Percentiles rank a stretch among this genome's conserved stretches.
phyloP scores from a whole-genome alignment of 64 coral and sea anemone species.

The Orbicella faveolata region DNA sequence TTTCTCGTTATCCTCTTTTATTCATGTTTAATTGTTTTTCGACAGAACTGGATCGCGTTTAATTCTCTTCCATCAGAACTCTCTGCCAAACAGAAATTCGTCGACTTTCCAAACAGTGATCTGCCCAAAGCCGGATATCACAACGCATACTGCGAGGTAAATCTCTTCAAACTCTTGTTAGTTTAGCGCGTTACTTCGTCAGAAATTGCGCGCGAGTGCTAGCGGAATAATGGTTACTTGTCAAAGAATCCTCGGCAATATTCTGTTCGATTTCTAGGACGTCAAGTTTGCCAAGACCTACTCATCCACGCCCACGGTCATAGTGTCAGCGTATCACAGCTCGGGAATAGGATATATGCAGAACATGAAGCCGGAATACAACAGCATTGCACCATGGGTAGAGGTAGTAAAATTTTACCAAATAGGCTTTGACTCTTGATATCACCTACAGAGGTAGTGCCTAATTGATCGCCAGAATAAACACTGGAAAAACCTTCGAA shows the following conservation, averaged over 20 bases:
- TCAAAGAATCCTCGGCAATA: no score
- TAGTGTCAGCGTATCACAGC: slow-evolving; percentile 18
- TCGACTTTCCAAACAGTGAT: slow-evolving; percentile 60
- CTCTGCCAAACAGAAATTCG: slow-evolving; percentile 6
- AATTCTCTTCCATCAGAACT: slow-evolving; percentile 42
- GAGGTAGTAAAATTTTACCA: not conserved
- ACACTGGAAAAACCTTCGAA: no score
- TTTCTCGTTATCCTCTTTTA: not conserved
- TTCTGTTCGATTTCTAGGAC: not conserved
- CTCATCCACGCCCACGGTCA: not conserved
- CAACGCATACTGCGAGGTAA: slow-evolving; percentile 76
- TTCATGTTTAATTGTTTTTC: not conserved
- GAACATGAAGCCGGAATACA: not conserved
- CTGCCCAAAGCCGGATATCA: slow-evolving; percentile 40
- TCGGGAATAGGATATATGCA: not conserved
- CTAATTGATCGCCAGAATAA: no score
- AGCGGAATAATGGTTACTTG: no score
- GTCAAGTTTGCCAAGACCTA: not conserved
- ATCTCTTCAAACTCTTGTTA: no score
- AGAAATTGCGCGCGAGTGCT: no score
- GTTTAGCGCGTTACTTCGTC: no score
- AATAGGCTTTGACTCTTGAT: no score
- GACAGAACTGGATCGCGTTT: slow-evolving; percentile 83
- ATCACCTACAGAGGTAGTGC: no score
- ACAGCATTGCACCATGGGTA: slow-evolving; percentile 28